Conservation (phyloP, 2,888 invertebrate genomes). For the Dolomedes plantarius region DNA sequence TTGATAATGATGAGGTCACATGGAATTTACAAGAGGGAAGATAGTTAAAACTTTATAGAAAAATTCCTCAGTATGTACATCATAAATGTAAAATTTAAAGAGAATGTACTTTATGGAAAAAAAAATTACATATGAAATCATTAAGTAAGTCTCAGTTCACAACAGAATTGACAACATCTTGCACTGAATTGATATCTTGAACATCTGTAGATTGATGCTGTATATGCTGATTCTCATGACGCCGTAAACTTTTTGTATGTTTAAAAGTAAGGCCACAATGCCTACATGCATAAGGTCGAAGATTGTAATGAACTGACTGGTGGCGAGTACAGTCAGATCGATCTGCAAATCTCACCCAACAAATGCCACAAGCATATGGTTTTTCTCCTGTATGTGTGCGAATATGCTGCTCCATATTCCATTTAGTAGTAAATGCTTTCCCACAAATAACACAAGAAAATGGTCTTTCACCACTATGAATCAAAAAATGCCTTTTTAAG, state of each 20-base stretch:
- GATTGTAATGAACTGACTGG: conserved; percentile 50
- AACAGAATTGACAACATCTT: not conserved
- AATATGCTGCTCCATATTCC: conserved; percentile 62
- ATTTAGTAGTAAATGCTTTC: conserved; percentile 61
- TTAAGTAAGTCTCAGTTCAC: too few relatives aligned
- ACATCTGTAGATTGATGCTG: not conserved
- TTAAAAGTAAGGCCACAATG: conserved; percentile 59
- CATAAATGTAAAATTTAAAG: too few relatives aligned
- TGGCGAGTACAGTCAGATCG: conserved; percentile 53
- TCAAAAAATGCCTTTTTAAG: conserved; percentile 54
- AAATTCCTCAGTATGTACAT: too few relatives aligned
- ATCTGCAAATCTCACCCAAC: conserved; percentile 56
- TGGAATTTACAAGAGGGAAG: not conserved
- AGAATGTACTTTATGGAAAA: too few relatives aligned
- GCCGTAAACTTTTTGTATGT: conserved; percentile 44
- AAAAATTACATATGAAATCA: too few relatives aligned
- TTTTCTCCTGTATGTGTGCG: conserved; percentile 58
- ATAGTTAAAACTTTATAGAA: not conserved
- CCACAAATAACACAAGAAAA: conserved; percentile 58
- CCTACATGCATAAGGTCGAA: conserved; percentile 49
- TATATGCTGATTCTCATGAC: conserved; percentile 50
- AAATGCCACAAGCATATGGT: conserved; percentile 60
- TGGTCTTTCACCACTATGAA: conserved; percentile 57
- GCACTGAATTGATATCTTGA: not conserved
- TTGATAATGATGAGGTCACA: conserved; percentile 4